Evolutionary conservation across 2,113 vertebrate species (phyloP), one percentile per base, ranked within the genome.

Genomic region (Nesogale talazaci): DNA sequence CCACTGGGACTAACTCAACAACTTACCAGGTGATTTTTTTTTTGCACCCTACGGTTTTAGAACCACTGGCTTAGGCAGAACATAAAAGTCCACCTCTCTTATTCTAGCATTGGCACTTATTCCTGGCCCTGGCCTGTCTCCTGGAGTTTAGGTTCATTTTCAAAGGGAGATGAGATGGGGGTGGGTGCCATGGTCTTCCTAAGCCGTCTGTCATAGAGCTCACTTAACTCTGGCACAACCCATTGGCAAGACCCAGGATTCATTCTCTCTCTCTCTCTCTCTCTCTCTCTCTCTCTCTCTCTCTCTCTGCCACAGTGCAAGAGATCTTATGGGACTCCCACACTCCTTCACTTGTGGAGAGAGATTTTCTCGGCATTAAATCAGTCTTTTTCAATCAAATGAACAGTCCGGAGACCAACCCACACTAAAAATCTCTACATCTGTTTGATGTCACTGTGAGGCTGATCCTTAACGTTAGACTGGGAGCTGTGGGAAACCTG

Each of bases 401-500:
- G 63, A 93, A 86, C 88, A 88, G 74, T 84, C 70, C 11, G 56
- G 75, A 92, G 57, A 94, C 81, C n/a, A 34, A 69, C 75, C 65
- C 75, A 92, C 79, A 83, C 20, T 72, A 34, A 72, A 70, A 72
- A 70, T 9, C 19, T 84, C 87, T 65, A 19, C 46, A 56, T 95
- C 95, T 93, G 78, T 89, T 95, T 93, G 52, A 82, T 34, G 84
- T 96, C 93, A 92, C 65, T 65, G 1, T 76, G 86, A 76, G 67
- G 31, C 36, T 46, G 72, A 38, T 81, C 77, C 78, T 86, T 83
- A 77, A 86, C 80, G 65, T 83, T 59, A 11, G 59, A 63, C 46
- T 87, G 34, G 27, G 36, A 46, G 59, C 83, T 34, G 2, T 46
- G 23, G 4, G 14, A 17, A 74, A 42, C 80, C 57, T 56, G 11